Evolutionary conservation across 1,140 invertebrate genomes (phyloP).

Genomic region (Druon quercuslanigerum): DNA sequence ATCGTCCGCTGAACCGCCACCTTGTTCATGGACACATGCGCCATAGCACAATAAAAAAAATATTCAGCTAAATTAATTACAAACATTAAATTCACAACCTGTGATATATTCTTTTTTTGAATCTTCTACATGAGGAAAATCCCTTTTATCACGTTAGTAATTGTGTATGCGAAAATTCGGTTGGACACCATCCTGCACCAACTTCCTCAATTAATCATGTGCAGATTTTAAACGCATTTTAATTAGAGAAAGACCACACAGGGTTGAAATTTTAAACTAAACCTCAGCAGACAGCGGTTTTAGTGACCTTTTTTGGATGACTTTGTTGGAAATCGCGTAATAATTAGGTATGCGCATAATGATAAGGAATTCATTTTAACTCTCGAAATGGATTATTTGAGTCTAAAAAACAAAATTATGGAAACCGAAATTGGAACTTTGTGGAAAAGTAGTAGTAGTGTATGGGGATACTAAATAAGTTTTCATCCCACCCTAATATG

Average conservation of each 20-base stretch:
- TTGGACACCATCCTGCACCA: neutral
- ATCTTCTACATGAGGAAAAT: slow-evolving; percentile 18
- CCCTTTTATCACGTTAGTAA: slow-evolving; percentile 15
- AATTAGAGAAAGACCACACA: slow-evolving; percentile 20
- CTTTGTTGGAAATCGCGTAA: slow-evolving; percentile 24
- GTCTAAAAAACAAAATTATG: no score
- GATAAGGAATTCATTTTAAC: slow-evolving; percentile 21
- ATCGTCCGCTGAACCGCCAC: no score
- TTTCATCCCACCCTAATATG: no score
- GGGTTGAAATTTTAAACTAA: slow-evolving; percentile 5
- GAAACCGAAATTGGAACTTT: no score
- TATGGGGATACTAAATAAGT: no score
- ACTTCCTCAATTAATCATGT: slow-evolving; percentile 30
- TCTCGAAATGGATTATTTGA: neutral
- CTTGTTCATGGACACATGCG: no score
- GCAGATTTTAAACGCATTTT: slow-evolving; percentile 23
- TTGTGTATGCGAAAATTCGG: slow-evolving; percentile 19
- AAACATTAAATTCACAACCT: neutral
- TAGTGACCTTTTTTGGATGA: neutral
- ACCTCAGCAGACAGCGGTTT: neutral
- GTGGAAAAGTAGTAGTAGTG: no score
- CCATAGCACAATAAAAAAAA: no score
- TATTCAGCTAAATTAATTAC: neutral
- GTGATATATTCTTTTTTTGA: neutral
- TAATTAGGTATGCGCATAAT: slow-evolving; percentile 12